Conservation (phyloP, 1,140 invertebrate genomes). For the Caenorhabditis brenneri region DNA sequence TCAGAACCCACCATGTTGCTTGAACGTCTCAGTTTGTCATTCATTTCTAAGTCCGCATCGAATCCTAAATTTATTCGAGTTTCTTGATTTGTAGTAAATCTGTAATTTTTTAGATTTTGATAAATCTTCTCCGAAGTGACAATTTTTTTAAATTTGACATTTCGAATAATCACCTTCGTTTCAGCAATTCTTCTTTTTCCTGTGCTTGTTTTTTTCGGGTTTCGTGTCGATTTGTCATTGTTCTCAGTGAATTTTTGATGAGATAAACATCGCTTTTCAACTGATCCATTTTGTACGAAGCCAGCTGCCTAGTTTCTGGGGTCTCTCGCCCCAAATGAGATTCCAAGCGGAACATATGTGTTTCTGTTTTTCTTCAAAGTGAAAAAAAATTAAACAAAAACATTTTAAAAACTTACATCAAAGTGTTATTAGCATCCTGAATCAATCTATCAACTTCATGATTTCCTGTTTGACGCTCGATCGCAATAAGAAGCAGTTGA, state of each 20-base stretch:
- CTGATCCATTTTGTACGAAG: conserved; percentile 22
- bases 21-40: conserved; percentile 10
- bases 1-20: background rate
- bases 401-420: background rate
- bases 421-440: background rate
- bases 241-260: conserved; percentile 21
- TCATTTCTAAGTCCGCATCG: background rate
- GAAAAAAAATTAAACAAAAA: background rate
- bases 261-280: conserved; percentile 20
- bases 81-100: conserved; percentile 41
- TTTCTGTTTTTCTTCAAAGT: conserved; percentile 9
- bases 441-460: background rate
- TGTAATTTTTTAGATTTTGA: background rate
- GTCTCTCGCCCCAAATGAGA: background rate
- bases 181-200: conserved; percentile 7
- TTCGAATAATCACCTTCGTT: background rate
- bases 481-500: background rate
- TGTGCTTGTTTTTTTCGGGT: conserved; percentile 18
- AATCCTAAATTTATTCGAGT: background rate
- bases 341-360: conserved; percentile 13
- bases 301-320: background rate
- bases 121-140: no score
- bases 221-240: conserved; percentile 5
- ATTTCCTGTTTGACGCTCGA: conserved; percentile 4
- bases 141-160: no score